These are phyloP conservation scores for Glyphotaelius pellucidus DNA, from an alignment of 2,888 invertebrate genomes.

Conservation along the genomic window DNA sequence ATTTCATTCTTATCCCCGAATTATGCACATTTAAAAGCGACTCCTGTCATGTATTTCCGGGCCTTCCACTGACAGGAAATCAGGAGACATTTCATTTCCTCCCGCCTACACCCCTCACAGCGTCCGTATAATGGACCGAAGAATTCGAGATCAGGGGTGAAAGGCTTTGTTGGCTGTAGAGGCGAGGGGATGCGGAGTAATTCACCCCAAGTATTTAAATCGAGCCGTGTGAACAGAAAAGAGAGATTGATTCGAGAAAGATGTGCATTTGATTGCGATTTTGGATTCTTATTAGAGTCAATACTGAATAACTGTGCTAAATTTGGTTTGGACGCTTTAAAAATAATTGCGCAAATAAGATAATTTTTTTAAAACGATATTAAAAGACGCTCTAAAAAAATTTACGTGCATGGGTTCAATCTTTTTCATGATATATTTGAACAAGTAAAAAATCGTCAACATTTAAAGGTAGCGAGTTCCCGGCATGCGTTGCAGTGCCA, in stretches of 20 bases:
- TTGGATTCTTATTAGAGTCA: background rate
- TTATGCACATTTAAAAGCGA: slow-evolving; percentile 37
- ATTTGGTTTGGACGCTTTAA: background rate
- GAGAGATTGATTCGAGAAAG: slow-evolving; percentile 7
- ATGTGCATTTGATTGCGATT: slow-evolving; percentile 3
- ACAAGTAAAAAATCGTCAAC: too few species aligned
- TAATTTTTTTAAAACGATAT: too few species aligned
- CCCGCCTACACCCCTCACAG: slow-evolving; percentile 13
- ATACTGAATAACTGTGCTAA: background rate
- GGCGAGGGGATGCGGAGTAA: background rate
- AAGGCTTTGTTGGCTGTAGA: slow-evolving; percentile 12
- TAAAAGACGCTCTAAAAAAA: too few species aligned
- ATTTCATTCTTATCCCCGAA: slow-evolving; percentile 24
- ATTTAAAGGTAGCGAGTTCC: too few species aligned
- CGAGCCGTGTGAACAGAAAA: slow-evolving; percentile 24
- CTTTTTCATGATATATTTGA: too few species aligned
- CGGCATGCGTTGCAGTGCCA: too few species aligned
- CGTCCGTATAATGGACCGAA: slow-evolving; percentile 37
- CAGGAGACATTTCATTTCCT: slow-evolving; percentile 58
- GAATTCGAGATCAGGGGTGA: slow-evolving; percentile 37
- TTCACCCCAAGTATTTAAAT: slow-evolving; percentile 38
- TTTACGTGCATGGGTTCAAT: too few species aligned
- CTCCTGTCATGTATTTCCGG: slow-evolving; percentile 49
- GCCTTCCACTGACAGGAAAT: slow-evolving; percentile 49
- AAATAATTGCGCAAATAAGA: too few species aligned